Conservation (phyloP, 2,113 vertebrate species). For the Saccopteryx bilineata region DNA sequence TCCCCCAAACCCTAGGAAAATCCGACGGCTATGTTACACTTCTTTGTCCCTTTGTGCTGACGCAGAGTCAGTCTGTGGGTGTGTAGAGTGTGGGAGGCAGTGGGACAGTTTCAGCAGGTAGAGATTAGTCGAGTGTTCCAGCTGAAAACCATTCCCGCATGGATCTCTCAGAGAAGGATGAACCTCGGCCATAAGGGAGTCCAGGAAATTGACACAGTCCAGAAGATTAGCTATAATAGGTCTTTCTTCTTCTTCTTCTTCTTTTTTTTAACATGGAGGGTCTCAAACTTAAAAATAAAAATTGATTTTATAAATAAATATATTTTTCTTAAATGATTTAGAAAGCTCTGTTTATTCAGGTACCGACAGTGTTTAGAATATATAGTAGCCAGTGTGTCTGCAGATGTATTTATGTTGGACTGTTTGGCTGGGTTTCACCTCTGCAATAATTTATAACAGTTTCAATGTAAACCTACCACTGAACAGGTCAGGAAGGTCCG, state of each 20-base stretch:
- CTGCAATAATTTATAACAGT: constrained; percentile 98
- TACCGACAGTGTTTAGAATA: constrained; percentile 95
- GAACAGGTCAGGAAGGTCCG: constrained; percentile 94
- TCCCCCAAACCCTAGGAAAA: constrained; percentile 50
- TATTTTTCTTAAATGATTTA: constrained; percentile 93
- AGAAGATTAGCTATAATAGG: constrained; percentile 85
- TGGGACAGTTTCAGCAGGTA: constrained; percentile 84
- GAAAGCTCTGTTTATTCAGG: constrained; percentile 93
- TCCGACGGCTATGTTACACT: constrained; percentile 10
- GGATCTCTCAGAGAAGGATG: constrained; percentile 78
- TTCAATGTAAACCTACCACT: constrained; percentile 97
- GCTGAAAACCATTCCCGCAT: constrained; percentile 70
- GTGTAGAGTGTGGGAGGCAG: constrained; percentile 84
- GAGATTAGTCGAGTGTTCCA: constrained; percentile 80
- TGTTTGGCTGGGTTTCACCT: constrained; percentile 97
- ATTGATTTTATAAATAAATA: constrained; percentile 92
- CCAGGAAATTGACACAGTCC: constrained; percentile 79
- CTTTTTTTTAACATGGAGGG: constrained; percentile 67
- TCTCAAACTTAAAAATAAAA: constrained; percentile 89
- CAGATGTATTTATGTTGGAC: constrained; percentile 96
- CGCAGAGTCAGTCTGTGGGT: constrained; percentile 70
- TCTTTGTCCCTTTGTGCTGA: constrained; percentile 65
- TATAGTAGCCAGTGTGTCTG: constrained; percentile 94
- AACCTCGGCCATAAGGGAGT: constrained; percentile 81
- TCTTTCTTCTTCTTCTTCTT: constrained; percentile 80